Base-by-base conservation (phyloP, 2,888 invertebrate genomes). In the Eupeodes latifasciatus region DNA sequence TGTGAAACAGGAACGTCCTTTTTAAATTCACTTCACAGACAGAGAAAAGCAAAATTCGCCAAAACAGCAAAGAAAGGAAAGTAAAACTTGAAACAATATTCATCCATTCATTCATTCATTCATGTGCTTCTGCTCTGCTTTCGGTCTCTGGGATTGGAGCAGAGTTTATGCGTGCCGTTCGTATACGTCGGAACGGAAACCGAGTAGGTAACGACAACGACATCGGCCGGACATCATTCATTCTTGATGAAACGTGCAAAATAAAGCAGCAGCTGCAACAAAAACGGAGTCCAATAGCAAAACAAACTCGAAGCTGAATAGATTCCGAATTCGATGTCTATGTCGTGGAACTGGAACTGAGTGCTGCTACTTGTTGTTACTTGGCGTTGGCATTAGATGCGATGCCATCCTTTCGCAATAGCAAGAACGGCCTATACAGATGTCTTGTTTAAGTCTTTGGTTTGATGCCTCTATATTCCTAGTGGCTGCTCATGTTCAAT, bases 51-150 rank as follows among this genome's bases (percentile, higher is more conserved):
- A 40, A 55, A 69, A 55, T 40, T 53, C 12, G 12, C 11, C 71
- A 61, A 67, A 67, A 27, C n/a, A 67, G 27, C 19, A 72, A 51
- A 74, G 67, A 81, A 84, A 66, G 59, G 76, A 87, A 80, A 84
- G 86, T 87, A 72, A 76, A 87, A 80, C 79, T 87, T 83, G 59
- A 86, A 86, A 86, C 83, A 83, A 82, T 84, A 83, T 87, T 80
- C 86, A 84, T 87, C 76, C 86, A 84, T 87, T 83, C 83, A 83
- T 83, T 83, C 83, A 83, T 83, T 87, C 79, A 87, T 86, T 86
- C 69, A 83, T 86, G 78, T 47, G 53, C 36, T 67, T 34, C 47
- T 36, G 51, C 55, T 55, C n/a, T 61, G 67, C 66, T 69, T 53
- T 69, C 7, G 69, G 69, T 36, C 40, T 69, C 11, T 40, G n/a